Evolutionary conservation across 2,888 invertebrate genomes (phyloP), one percentile per base, ranked within the genome.

Genomic region (Melanophora roralis): DNA sequence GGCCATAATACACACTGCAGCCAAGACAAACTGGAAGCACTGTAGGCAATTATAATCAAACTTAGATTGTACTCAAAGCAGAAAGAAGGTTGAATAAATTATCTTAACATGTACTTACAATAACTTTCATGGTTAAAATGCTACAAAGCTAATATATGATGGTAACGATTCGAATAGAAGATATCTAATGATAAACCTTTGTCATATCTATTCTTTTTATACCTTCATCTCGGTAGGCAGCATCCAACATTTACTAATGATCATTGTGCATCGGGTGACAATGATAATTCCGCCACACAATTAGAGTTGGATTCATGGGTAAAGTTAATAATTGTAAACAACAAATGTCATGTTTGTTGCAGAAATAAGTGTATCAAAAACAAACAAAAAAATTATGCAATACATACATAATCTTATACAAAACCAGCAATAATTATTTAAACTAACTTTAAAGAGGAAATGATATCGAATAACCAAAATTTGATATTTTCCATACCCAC

Each of bases 1-100:
- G 12, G 64, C 75, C 45, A 67, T 47, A 43, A 38, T 34, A 57
- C 72, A 62, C 27, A 47, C 62, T 51, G 76, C 82, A 81, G 83
- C 84, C 67, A 85, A 78, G 38, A 85, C 76, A 72, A 86, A 51
- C 38, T 82, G 82, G 75, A 84, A 67, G 67, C 80, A 84, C 86
- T 87, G 60, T 4, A 79, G 43, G 4, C 11, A 8, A 47, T 38
- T n/a, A 72, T 34, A 53, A 43, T 53, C 27, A 19, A 19, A 43
- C 27, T 45, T 5, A 60, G 2, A 19, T 38, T 11, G 12, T 19
- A 32, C 1, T 21, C 14, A 57, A 19, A 12, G 32, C 34, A n/a
- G 14, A 34, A 32, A 43, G 14, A 43, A 43, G 2, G 2, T 14
- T 19, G 8, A 12, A n/a, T 43, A 36, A 65, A 7, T 21, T 34